These are phyloP conservation scores for Cantharis flavilabris DNA, from an alignment of 2,888 invertebrate genomes.

Conservation along the genomic window DNA sequence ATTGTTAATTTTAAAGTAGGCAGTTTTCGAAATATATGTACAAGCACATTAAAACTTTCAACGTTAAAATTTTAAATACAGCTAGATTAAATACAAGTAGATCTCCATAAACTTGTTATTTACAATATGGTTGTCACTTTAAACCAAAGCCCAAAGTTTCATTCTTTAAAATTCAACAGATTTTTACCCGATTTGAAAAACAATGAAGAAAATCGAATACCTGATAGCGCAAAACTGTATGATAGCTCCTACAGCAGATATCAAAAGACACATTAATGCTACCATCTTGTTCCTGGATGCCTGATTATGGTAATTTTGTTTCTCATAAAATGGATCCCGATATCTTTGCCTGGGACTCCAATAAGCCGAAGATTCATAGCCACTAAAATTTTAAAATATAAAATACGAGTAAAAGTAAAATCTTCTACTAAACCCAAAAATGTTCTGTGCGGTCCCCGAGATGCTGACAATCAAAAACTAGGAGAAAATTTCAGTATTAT, in stretches of 20 bases:
- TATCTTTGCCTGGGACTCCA: conserved; percentile 51
- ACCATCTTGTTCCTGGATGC: conserved; percentile 50
- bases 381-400: conserved; percentile 2
- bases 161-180: not conserved
- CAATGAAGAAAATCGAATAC: conserved; percentile 50
- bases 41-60: too few relatives aligned
- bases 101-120: too few relatives aligned
- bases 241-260: conserved; percentile 63
- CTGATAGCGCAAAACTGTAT: conserved; percentile 65
- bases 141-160: not conserved
- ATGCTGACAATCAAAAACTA: too few relatives aligned
- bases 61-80: too few relatives aligned
- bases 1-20: too few relatives aligned
- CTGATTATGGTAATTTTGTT: conserved; percentile 63
- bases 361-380: conserved; percentile 49
- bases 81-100: too few relatives aligned
- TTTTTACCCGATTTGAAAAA: not conserved
- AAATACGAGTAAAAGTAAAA: too few relatives aligned
- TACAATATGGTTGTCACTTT: not conserved
- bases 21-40: too few relatives aligned
- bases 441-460: too few relatives aligned
- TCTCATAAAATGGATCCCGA: conserved; percentile 43
- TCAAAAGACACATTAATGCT: conserved; percentile 60
- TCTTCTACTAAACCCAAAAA: not conserved
- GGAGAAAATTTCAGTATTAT: too few relatives aligned